Evolutionary conservation across 2,797 vertebrate species (phyloP).

Genomic region (Pitangus sulphuratus): DNA sequence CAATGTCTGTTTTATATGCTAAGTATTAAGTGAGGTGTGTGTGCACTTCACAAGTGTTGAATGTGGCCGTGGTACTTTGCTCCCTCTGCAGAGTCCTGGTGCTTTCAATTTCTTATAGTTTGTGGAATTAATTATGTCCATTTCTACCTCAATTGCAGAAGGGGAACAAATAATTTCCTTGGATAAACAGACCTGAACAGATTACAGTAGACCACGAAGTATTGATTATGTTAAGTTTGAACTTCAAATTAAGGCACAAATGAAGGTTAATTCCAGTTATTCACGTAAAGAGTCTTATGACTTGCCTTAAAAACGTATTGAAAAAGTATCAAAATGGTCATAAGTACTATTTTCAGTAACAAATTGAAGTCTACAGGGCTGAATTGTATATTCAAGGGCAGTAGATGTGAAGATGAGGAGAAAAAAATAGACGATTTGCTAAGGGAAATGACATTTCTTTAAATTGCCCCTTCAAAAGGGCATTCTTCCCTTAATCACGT

Average conservation of each 20-base stretch:
- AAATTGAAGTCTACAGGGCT: constrained; percentile 3
- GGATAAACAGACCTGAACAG: constrained; percentile 41
- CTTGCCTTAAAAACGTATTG: constrained; percentile 30
- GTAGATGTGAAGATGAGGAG: neutral
- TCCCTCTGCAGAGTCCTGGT: neutral
- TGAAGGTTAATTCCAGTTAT: constrained; percentile 60
- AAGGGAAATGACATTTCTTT: constrained; percentile 21
- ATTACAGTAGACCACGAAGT: constrained; percentile 43
- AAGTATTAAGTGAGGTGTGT: neutral
- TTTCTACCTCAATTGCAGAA: constrained; percentile 24
- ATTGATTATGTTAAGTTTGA: constrained; percentile 68
- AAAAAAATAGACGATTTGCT: neutral
- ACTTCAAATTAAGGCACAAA: constrained; percentile 66
- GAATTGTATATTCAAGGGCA: neutral
- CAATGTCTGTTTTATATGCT: neutral
- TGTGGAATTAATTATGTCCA: constrained; percentile 6
- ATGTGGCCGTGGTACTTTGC: neutral
- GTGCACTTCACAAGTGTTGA: neutral
- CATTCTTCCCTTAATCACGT: neutral
- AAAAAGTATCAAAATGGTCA: constrained; percentile 6
- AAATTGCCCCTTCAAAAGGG: neutral
- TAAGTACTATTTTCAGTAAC: constrained; percentile 19
- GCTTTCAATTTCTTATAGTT: neutral
- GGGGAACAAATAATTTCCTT: constrained; percentile 29
- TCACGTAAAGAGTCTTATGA: neutral